Evolutionary conservation across 1,140 invertebrate species (phyloP), one percentile per base, ranked within the genome.

Genomic region (Ruditapes philippinarum): DNA sequence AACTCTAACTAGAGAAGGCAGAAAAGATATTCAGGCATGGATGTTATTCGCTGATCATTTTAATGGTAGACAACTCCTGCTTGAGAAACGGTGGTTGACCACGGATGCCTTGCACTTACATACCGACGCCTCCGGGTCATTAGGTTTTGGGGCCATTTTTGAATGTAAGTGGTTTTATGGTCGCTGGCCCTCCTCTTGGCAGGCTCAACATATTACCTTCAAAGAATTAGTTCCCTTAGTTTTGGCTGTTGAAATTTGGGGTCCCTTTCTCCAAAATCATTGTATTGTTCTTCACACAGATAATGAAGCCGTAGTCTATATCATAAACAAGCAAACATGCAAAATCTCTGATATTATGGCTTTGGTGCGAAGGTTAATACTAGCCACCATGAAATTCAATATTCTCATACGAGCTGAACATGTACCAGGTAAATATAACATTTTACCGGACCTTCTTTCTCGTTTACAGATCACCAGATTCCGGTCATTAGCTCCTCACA

Each of bases 401-500:
- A 90, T 89, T 68, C 49, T 91, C 4, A 40, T 91, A 33, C 42
- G 74, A 51, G 85, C 85, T 0, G 38, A 80, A 36, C 91, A 91
- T 60, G 89, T 91, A 28, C 57, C 62, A 0, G 91, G 89, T 14
- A 78, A 79, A 73, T 51, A 51, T n/a, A 92, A 90, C 65, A 45
- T 85, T 22, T 78, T 86, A 76, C 62, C 76, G 31, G 89, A 90
- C 54, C 68, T 70, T 42, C 78, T 91, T 57, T 88, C 91, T 79
- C 89, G 86, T 90, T 91, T 82, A 25, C 84, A 90, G 79, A 90
- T 91, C 19, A 25, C 70, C 28, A 70, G 85, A 40, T 90, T 86
- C 68, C 54, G 54, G 4, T 2, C 0, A 3, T 17, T 54, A n/a
- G 80, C 31, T 11, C 89, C 86, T 25, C 45, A 79, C 79, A 85